A percentile compares a stretch with the other conserved stretches of the same genome.
Evolutionary conservation across 2,113 vertebrate species (phyloP).

Genomic region (Archilochus colubris): DNA sequence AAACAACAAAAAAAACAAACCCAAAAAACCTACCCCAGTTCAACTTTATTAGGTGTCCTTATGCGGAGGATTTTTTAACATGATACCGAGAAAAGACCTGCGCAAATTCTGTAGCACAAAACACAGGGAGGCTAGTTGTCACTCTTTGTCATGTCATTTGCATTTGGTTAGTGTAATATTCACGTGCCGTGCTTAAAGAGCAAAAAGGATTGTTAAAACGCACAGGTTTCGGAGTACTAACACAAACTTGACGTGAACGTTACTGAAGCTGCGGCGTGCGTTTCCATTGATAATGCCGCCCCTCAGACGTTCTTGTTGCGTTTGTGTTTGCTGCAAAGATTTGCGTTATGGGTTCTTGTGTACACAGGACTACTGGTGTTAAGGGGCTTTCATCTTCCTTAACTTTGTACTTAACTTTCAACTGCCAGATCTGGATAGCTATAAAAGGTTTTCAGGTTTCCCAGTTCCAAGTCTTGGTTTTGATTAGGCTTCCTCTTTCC

Average conservation of each 20-base stretch:
- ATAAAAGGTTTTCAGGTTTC: background rate
- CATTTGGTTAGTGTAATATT: background rate
- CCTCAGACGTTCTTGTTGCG: background rate
- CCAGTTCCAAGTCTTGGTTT: background rate
- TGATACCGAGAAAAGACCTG: background rate
- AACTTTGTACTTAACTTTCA: fast-evolving
- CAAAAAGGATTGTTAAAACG: background rate
- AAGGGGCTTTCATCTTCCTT: background rate
- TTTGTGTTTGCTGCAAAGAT: background rate
- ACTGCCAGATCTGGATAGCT: background rate
- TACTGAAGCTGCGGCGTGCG: fast-evolving
- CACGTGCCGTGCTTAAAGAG: background rate
- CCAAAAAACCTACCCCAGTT: no score
- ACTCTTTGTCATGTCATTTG: background rate
- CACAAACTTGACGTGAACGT: background rate
- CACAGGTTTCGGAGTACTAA: background rate
- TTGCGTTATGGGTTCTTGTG: fast-evolving
- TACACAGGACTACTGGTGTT: background rate
- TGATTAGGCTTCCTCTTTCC: background rate
- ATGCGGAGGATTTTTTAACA: fast-evolving
- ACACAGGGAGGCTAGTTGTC: background rate
- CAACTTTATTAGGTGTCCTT: background rate
- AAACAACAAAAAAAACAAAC: no score
- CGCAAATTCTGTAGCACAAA: background rate
- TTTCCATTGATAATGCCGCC: fast-evolving